Evolutionary conservation across 2,113 vertebrate genomes (phyloP).

Genomic region (Zosterops japonicus): DNA sequence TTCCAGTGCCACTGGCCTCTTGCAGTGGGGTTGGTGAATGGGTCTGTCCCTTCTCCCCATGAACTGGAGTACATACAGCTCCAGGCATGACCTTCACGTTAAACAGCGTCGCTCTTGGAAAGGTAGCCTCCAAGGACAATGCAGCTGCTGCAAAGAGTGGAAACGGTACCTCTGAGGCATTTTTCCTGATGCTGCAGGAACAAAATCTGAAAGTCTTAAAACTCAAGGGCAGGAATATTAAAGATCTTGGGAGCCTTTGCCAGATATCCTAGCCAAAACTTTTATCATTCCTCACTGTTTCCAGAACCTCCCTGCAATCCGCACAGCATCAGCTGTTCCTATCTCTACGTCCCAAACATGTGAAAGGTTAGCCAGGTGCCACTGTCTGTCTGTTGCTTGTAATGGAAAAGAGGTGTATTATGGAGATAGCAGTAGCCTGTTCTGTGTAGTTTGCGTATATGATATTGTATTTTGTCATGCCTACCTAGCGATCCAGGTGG

Average conservation of each 20-base stretch:
- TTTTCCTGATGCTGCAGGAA: constrained; percentile 34
- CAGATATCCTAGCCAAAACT: constrained; percentile 40
- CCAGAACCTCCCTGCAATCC: neutral
- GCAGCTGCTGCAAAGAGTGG: neutral
- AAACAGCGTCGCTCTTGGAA: rapidly evolving
- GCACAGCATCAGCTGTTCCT: neutral
- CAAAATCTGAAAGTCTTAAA: neutral
- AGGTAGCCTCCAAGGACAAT: constrained; percentile 33
- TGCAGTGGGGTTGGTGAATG: neutral
- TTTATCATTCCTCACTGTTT: constrained; percentile 8
- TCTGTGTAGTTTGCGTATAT: neutral
- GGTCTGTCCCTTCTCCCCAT: neutral
- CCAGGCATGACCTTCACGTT: neutral
- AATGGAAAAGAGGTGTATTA: neutral
- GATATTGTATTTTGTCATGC: neutral
- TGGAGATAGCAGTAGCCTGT: neutral
- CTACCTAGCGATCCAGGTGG: neutral
- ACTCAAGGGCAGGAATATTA: constrained; percentile 7
- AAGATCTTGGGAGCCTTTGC: neutral
- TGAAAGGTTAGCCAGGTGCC: neutral
- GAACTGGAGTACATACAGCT: neutral
- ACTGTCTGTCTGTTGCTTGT: neutral
- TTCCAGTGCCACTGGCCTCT: neutral
- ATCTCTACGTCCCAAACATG: rapidly evolving
- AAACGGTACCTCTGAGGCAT: neutral